Evolutionary conservation across 2,888 invertebrate genomes (phyloP).

Genomic region (Agapostemon virescens): DNA sequence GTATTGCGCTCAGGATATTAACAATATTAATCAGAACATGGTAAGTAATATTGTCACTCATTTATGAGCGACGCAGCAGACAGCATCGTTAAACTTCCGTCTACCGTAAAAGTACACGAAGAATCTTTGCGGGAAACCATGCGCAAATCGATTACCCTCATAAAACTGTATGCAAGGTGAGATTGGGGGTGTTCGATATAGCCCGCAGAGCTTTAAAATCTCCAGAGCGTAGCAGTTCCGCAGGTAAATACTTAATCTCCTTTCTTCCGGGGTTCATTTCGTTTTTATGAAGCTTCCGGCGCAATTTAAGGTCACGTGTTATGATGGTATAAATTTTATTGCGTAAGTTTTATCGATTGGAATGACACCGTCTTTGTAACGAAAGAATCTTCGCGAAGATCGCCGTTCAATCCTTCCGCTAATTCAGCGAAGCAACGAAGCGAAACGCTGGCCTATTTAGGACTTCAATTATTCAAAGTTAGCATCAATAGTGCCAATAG

Average conservation of each 20-base stretch:
- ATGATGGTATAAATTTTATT: constrained; percentile 51
- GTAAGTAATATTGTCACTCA: background rate
- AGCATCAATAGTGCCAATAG: too few species aligned
- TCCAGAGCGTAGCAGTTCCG: constrained; percentile 38
- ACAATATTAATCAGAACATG: background rate
- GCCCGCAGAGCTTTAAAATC: constrained; percentile 57
- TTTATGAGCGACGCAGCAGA: constrained; percentile 5
- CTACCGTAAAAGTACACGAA: constrained; percentile 43
- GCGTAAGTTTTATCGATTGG: constrained; percentile 42
- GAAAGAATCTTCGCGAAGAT: constrained; percentile 21
- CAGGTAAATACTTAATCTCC: constrained; percentile 57
- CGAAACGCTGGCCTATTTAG: too few species aligned
- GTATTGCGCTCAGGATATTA: background rate
- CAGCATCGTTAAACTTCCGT: constrained; percentile 42
- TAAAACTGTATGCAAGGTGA: constrained; percentile 64
- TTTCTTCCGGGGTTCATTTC: constrained; percentile 32
- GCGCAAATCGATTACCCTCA: constrained; percentile 67
- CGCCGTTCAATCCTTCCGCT: background rate
- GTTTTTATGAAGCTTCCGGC: constrained; percentile 39
- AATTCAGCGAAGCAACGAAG: background rate
- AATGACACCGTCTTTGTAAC: constrained; percentile 2
- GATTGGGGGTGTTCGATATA: constrained; percentile 51
- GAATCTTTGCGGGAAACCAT: constrained; percentile 43
- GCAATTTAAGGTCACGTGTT: constrained; percentile 43
- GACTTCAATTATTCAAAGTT: too few species aligned